Conservation (phyloP, 2,113 vertebrate genomes). For the Passer montanus region DNA sequence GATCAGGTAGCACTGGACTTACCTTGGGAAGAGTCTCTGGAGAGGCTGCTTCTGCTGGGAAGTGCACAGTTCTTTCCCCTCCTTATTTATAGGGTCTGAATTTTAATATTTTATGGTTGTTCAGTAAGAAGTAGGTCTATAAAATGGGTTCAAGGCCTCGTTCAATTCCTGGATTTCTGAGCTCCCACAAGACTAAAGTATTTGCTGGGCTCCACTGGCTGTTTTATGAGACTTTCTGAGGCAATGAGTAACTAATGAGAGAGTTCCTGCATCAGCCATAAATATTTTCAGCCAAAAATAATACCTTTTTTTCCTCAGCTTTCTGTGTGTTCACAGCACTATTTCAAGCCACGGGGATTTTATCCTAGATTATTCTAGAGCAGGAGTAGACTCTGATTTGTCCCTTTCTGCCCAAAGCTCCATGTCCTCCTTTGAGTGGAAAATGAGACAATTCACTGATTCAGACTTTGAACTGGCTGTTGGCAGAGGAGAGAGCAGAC, state of each 20-base stretch:
- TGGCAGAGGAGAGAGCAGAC: not conserved
- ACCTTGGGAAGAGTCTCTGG: slow-evolving; percentile 31
- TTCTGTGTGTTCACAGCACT: not conserved
- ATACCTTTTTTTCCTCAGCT: not conserved
- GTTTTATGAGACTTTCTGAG: slow-evolving; percentile 57
- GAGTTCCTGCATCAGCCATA: not conserved
- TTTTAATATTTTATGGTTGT: slow-evolving; percentile 72
- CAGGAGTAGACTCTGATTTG: accelerated
- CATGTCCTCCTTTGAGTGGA: not conserved
- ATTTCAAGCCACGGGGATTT: not conserved
- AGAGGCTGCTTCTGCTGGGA: not conserved
- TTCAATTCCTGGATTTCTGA: slow-evolving; percentile 62
- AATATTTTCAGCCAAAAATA: slow-evolving; percentile 15
- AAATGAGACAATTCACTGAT: not conserved
- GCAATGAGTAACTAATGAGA: slow-evolving; percentile 61
- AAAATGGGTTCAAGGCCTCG: slow-evolving; percentile 76
- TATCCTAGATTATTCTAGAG: not conserved
- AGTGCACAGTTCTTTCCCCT: not conserved
- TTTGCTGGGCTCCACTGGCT: slow-evolving; percentile 19
- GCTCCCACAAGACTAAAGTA: slow-evolving; percentile 49
- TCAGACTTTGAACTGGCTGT: not conserved
- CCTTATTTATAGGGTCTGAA: slow-evolving; percentile 68
- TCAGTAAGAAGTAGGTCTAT: slow-evolving; percentile 48
- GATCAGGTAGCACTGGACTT: not conserved
- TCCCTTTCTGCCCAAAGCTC: not conserved